These are phyloP conservation scores for Poeciliopsis gracilis DNA, from an alignment of 2,797 vertebrate genomes.

Conservation along the genomic window DNA sequence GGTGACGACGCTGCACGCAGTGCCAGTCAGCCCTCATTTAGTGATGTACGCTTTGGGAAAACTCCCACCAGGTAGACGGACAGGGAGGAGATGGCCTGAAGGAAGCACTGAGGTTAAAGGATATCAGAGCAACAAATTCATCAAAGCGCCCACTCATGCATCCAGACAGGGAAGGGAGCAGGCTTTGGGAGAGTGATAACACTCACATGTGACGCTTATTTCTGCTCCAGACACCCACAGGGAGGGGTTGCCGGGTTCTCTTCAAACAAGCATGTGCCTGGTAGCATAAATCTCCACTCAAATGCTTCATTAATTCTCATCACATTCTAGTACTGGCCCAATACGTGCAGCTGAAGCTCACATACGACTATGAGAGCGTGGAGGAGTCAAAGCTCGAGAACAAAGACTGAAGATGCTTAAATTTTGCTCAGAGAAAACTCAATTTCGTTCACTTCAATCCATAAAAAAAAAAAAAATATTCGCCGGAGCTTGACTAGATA, in stretches of 20 bases:
- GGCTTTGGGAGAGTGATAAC: conserved; percentile 63
- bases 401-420: conserved; percentile 1
- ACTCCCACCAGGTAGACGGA: conserved; percentile 19
- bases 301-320: conserved; percentile 48
- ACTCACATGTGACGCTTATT: conserved; percentile 51
- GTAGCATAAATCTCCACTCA: conserved; percentile 27
- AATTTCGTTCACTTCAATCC: conserved; percentile 36
- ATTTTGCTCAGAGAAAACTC: conserved; percentile 21
- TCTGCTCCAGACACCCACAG: conserved; percentile 37
- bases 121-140: conserved; percentile 66
- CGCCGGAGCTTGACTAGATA: conserved; percentile 48
- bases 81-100: conserved; percentile 21
- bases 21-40: conserved; percentile 38
- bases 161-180: conserved; percentile 40
- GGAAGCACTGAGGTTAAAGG: conserved; percentile 63
- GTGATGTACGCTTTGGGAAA: conserved; percentile 37
- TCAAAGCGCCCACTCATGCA: conserved; percentile 48
- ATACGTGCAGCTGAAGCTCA: conserved; percentile 12
- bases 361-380: conserved; percentile 18
- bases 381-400: not conserved
- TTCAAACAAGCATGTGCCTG: conserved; percentile 5
- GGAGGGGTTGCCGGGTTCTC: conserved; percentile 11
- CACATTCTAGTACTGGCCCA: conserved; percentile 34
- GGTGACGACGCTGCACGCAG: conserved; percentile 27
- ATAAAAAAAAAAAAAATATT: conserved; percentile 24